Evolutionary conservation across 2,888 invertebrate species (phyloP).

Genomic region (Resseliella maxima): DNA sequence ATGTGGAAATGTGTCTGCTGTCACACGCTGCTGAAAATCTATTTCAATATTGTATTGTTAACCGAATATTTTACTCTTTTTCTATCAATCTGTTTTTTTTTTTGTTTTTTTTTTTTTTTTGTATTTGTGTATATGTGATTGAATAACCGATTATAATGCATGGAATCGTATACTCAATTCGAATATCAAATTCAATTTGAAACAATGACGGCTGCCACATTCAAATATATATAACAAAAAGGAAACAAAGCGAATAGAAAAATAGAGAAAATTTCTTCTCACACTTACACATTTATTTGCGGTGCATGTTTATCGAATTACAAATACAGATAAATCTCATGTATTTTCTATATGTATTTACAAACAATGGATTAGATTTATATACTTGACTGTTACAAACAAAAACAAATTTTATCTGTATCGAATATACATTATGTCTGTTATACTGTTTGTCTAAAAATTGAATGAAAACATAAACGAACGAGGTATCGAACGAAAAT

Average conservation of each 20-base stretch:
- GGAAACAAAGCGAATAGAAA: not conserved
- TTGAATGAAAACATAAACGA: not conserved
- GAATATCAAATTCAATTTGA: not conserved
- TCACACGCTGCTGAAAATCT: not conserved
- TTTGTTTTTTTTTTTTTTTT: not conserved
- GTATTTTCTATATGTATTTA: slow-evolving; percentile 12
- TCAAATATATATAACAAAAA: not conserved
- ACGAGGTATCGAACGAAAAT: not conserved
- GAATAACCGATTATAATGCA: not conserved
- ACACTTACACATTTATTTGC: no score
- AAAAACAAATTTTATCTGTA: not conserved
- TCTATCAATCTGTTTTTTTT: no score
- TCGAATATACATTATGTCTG: not conserved
- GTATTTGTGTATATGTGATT: not conserved
- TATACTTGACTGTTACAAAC: not conserved
- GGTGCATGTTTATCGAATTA: no score
- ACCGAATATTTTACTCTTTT: no score
- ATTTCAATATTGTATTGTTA: not conserved
- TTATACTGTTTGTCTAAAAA: not conserved
- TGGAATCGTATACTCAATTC: not conserved
- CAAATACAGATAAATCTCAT: not conserved
- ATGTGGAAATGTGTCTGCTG: not conserved
- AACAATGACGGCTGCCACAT: not conserved
- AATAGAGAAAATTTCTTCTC: no score
- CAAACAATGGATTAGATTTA: slow-evolving; percentile 19